Percentiles rank a stretch among this genome's conserved stretches.
phyloP scores from a whole-genome alignment of 2,113 vertebrate genomes.

The Chaetorhynchus papuensis region DNA sequence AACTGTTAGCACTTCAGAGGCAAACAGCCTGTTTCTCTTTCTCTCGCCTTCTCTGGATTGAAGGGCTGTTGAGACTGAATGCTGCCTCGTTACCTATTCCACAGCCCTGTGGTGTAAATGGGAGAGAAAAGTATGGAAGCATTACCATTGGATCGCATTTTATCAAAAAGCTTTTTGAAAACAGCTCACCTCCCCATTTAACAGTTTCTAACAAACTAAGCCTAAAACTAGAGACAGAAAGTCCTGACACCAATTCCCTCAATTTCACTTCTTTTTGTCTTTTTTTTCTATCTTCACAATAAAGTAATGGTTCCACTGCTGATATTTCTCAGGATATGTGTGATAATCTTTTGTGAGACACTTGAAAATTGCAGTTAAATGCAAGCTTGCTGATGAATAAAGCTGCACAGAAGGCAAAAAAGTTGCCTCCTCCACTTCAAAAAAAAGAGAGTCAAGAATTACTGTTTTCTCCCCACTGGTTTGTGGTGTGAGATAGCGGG shows the following conservation, averaged over 20 bases:
- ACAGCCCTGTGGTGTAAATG: background rate
- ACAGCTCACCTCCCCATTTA: background rate
- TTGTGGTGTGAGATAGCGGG: background rate
- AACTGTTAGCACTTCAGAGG: background rate
- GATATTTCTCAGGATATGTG: background rate
- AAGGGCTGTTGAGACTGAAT: background rate
- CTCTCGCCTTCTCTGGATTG: background rate
- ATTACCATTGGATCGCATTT: background rate
- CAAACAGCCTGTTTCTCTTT: background rate
- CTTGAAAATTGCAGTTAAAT: background rate
- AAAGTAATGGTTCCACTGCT: background rate
- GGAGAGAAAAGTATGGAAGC: background rate
- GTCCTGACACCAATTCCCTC: background rate
- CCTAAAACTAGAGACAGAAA: background rate
- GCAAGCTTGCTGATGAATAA: background rate
- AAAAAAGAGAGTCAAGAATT: background rate
- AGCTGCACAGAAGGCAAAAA: background rate
- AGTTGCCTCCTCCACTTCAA: background rate
- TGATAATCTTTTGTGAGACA: background rate
- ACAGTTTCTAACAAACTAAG: background rate
- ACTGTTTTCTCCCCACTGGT: background rate
- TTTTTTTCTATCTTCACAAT: background rate
- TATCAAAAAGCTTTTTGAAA: background rate
- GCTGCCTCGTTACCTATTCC: background rate
- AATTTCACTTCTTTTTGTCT: background rate